Conservation (phyloP, 2,113 vertebrate genomes). For the Pelecanoides urinatrix region DNA sequence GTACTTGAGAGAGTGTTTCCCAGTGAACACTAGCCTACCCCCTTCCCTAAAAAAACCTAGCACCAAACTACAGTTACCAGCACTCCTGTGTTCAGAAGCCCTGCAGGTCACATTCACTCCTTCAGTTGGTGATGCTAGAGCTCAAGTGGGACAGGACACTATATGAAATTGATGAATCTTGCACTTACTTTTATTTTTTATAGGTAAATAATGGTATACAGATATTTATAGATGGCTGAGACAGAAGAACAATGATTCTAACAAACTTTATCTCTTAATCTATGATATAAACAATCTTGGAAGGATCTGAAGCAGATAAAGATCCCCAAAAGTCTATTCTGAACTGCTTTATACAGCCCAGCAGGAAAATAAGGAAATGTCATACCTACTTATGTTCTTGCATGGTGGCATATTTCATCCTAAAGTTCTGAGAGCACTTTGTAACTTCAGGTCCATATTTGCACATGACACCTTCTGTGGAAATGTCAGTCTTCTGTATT, state of each 20-base stretch:
- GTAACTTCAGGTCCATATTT: neutral
- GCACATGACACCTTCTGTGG: neutral
- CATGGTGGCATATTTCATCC: neutral
- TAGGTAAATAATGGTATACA: neutral
- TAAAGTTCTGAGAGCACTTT: neutral
- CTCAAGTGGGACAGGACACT: neutral
- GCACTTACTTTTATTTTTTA: neutral
- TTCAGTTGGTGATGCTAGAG: neutral
- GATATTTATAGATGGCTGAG: neutral
- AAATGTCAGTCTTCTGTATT: neutral
- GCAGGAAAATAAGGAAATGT: neutral
- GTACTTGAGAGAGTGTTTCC: neutral
- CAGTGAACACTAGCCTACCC: rapidly evolving
- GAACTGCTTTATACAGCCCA: neutral
- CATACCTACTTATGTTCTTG: neutral
- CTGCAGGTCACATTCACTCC: neutral
- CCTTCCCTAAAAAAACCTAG: neutral
- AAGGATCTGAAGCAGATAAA: neutral
- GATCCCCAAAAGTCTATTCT: neutral
- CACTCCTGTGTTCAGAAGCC: neutral
- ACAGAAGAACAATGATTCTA: neutral
- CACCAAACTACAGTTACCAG: neutral
- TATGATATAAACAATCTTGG: neutral
- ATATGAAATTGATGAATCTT: neutral
- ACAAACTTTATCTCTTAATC: neutral